Evolutionary conservation across 2,888 invertebrate genomes (phyloP).

Genomic region (Flexamia atlantica): DNA sequence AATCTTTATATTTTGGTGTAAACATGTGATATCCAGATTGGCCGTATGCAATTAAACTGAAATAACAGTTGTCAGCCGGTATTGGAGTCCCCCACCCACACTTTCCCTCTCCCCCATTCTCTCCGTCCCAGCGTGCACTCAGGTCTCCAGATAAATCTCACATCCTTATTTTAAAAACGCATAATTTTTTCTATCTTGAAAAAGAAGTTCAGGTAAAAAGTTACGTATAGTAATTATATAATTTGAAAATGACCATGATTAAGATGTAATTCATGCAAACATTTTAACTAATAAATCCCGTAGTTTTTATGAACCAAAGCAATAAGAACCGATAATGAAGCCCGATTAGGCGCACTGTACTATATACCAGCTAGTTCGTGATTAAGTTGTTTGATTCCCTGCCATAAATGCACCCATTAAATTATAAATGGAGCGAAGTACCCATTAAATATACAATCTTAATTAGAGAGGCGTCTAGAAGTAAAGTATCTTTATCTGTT

Average conservation of each 20-base stretch:
- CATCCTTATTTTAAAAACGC: too few relatives aligned
- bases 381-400: constrained; percentile 11
- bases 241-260: too few relatives aligned
- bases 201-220: too few relatives aligned
- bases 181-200: too few relatives aligned
- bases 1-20: constrained; percentile 44
- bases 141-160: too few relatives aligned
- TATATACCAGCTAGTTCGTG: not conserved
- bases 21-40: constrained; percentile 41
- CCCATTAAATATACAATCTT: not conserved
- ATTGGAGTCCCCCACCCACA: constrained; percentile 7
- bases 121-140: too few relatives aligned
- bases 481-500: not conserved
- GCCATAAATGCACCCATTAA: not conserved
- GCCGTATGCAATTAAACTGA: constrained; percentile 16
- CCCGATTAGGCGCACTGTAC: too few relatives aligned
- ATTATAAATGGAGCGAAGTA: not conserved
- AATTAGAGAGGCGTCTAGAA: constrained; percentile 4
- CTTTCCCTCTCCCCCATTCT: constrained; percentile 6
- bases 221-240: too few relatives aligned
- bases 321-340: too few relatives aligned
- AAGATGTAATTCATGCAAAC: too few relatives aligned
- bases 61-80: constrained; percentile 33
- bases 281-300: too few relatives aligned
- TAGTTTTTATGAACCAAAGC: too few relatives aligned